Base-by-base conservation (phyloP, 2,888 invertebrate genomes). In the Melinaea menophilus region DNA sequence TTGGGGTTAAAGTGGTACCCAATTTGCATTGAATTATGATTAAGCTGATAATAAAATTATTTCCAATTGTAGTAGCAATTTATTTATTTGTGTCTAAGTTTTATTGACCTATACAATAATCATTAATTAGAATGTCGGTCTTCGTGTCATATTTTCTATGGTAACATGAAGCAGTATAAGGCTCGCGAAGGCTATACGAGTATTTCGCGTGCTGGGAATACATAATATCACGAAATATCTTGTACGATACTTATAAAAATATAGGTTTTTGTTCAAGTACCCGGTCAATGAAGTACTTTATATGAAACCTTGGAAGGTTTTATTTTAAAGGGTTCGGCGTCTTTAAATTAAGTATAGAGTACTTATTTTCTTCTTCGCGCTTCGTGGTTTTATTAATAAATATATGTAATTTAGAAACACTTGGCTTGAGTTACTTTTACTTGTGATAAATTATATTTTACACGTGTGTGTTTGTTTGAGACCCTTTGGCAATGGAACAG, bases 131-230 rank as follows among this genome's bases (percentile, higher is more conserved):
- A 51, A 51, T 51, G n/a, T 51, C 51, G 7, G 31, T 9, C 3
- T 51, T 41, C 9, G 41, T 41, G 5, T 11, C 11, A 31, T 51
- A 51, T 31, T 51, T 11, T 51, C 31, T 41, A 31, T 51, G 51
- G 31, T 31, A 31, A 5, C 13, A 31, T 5, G 12, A 3, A 41
- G 41, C 11, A 9, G 7, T 41, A 31, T 51, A 70, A 69, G 75
- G 74, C 69, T 73, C 69, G 73, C 71, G 76, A 80, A 81, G 81
- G 82, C 73, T 77, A 71, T 57, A 81, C 73, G 77, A 71, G 56
- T 22, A 72, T 73, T 72, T 72, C 71, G 71, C 80, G 81, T 72
- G 79, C 62, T 64, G 65, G 45, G 80, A 78, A 80, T 82, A 75
- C 73, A 65, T 80, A 79, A 80, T 69, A 68, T 66, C 63, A 69